These are phyloP conservation scores for Chrysotoxum bicinctum DNA, from an alignment of 2,888 invertebrate genomes.

Conservation along the genomic window DNA sequence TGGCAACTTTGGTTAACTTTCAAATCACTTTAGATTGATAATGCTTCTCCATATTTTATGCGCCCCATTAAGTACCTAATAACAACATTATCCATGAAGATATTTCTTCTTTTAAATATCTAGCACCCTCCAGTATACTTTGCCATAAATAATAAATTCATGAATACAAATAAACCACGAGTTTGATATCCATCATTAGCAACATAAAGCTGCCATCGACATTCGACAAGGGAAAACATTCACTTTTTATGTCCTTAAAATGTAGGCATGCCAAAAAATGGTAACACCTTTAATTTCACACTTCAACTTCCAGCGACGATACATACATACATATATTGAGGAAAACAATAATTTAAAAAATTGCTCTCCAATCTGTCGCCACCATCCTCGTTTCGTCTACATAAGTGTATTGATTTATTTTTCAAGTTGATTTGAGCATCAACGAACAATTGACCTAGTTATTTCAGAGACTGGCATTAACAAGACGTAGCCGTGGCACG, in stretches of 20 bases:
- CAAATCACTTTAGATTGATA: no score
- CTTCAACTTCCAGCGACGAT: not conserved
- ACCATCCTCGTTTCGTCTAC: not conserved
- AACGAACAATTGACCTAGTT: constrained; percentile 19
- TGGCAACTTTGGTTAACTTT: no score
- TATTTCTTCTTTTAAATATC: no score
- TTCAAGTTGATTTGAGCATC: constrained; percentile 15
- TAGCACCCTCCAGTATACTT: not conserved
- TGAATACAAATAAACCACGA: not conserved
- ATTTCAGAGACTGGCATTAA: not conserved
- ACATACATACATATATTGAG: not conserved
- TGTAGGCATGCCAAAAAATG: not conserved
- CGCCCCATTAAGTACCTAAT: no score
- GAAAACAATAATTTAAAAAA: constrained; percentile 3
- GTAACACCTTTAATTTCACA: not conserved
- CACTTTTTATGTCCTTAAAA: not conserved
- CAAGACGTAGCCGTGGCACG: constrained; percentile 10
- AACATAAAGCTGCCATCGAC: not conserved
- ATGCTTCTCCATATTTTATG: not conserved
- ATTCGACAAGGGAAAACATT: not conserved
- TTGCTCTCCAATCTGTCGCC: constrained; percentile 17
- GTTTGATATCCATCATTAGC: not conserved
- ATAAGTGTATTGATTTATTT: constrained; percentile 26
- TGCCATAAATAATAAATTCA: not conserved
- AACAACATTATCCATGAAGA: no score